phyloP scores from a whole-genome alignment of 1,140 invertebrate species.

The Linepithema humile region DNA sequence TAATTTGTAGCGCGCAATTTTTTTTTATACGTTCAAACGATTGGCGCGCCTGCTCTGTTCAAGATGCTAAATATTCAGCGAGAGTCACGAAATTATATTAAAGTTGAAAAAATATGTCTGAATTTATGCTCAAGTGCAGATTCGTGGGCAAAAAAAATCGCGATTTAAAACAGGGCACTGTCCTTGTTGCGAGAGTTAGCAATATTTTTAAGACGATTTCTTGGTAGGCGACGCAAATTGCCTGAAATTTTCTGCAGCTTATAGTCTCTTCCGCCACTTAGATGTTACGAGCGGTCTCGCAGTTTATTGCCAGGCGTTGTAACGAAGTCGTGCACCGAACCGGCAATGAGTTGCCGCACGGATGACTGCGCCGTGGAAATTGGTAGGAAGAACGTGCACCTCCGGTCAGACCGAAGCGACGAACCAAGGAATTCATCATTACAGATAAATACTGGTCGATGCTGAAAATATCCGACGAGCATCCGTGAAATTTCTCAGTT shows the following conservation, averaged over 20 bases:
- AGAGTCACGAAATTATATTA: no score
- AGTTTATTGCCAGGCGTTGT: constrained; percentile 49
- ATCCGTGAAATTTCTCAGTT: neutral
- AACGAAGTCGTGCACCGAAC: constrained; percentile 52
- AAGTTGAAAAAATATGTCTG: neutral
- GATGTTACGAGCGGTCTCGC: constrained; percentile 36
- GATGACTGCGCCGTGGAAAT: constrained; percentile 57
- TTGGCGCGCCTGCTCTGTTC: no score
- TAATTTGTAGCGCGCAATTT: no score
- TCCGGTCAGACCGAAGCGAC: constrained; percentile 35
- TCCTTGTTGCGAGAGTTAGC: constrained; percentile 15
- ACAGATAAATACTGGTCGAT: neutral
- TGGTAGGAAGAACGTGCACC: constrained; percentile 51
- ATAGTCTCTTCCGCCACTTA: constrained; percentile 57
- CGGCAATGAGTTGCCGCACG: constrained; percentile 59
- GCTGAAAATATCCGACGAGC: neutral
- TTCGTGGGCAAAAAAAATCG: neutral
- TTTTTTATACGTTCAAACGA: no score
- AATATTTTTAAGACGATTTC: constrained; percentile 45
- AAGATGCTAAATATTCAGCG: neutral
- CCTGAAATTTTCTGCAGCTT: constrained; percentile 54
- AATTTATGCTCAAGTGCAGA: neutral
- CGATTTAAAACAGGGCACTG: neutral
- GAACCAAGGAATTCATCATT: neutral
- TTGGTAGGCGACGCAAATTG: constrained; percentile 41